A percentile compares a stretch with the other conserved stretches of the same genome.
Evolutionary conservation across 2,113 vertebrate genomes (phyloP).

Genomic region (Cnemophilus loriae): DNA sequence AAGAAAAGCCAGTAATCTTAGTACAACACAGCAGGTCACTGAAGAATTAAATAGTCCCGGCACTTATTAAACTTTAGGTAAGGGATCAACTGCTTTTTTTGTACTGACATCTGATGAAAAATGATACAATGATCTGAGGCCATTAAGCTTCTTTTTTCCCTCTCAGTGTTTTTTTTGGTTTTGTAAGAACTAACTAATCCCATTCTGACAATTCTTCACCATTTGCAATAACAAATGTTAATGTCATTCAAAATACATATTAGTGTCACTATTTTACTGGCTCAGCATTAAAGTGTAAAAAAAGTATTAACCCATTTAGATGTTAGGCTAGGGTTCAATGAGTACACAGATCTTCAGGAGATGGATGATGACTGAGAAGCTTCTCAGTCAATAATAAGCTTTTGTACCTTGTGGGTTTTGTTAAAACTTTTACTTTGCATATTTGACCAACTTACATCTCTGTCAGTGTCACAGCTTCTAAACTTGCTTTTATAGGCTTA

Average conservation of each 20-base stretch:
- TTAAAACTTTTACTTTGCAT: neutral
- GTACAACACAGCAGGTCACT: neutral
- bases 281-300: neutral
- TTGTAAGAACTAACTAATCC: neutral
- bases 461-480: neutral
- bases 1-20: neutral
- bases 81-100: neutral
- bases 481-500: neutral
- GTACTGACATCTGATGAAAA: neutral
- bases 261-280: neutral
- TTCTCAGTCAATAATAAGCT: neutral
- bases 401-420: neutral
- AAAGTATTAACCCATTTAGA: neutral
- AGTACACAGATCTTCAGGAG: neutral
- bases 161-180: neutral
- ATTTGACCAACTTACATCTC: neutral
- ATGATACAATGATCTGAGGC: neutral
- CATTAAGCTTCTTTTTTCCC: neutral
- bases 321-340: neutral
- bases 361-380: neutral
- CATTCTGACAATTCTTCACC: neutral
- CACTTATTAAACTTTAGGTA: neutral
- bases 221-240: neutral
- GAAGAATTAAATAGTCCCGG: neutral
- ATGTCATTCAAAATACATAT: neutral